A percentile compares a stretch with the other conserved stretches of the same genome.
Evolutionary conservation across 2,888 invertebrate species (phyloP).

Genomic region (Coelinius sp.): DNA sequence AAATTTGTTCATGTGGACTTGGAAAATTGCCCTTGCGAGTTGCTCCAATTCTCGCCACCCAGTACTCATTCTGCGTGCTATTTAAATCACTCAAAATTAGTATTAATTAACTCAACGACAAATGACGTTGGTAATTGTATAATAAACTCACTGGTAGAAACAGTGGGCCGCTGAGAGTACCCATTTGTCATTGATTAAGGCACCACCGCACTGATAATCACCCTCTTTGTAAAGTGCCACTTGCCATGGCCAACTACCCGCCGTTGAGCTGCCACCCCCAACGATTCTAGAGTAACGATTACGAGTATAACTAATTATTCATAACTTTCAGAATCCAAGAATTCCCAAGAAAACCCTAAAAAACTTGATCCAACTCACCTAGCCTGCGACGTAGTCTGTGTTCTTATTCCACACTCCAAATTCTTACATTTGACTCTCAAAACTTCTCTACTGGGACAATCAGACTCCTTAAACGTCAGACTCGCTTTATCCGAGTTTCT

Average conservation of each 20-base stretch:
- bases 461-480: constrained; percentile 78
- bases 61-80: constrained; percentile 82
- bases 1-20: constrained; percentile 82
- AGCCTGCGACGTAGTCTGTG: constrained; percentile 77
- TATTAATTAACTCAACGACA: neutral
- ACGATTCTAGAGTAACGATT: constrained; percentile 79
- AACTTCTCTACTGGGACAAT: constrained; percentile 77
- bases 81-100: constrained; percentile 40
- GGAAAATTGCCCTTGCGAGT: constrained; percentile 81
- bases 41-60: constrained; percentile 86
- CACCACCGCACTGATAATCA: constrained; percentile 87
- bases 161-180: constrained; percentile 86
- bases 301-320: constrained; percentile 16
- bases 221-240: constrained; percentile 89
- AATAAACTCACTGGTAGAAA: constrained; percentile 80
- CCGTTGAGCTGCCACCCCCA: constrained; percentile 82
- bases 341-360: neutral
- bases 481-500: constrained; percentile 74
- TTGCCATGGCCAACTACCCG: constrained; percentile 89
- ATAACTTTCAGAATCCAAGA: neutral
- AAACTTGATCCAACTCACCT: constrained; percentile 72
- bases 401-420: constrained; percentile 81
- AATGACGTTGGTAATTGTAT: constrained; percentile 24
- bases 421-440: constrained; percentile 79
- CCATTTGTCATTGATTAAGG: constrained; percentile 81